Evolutionary conservation across 2,113 vertebrate genomes (phyloP), one percentile per base, ranked within the genome.

Genomic region (Chloebia gouldiae): DNA sequence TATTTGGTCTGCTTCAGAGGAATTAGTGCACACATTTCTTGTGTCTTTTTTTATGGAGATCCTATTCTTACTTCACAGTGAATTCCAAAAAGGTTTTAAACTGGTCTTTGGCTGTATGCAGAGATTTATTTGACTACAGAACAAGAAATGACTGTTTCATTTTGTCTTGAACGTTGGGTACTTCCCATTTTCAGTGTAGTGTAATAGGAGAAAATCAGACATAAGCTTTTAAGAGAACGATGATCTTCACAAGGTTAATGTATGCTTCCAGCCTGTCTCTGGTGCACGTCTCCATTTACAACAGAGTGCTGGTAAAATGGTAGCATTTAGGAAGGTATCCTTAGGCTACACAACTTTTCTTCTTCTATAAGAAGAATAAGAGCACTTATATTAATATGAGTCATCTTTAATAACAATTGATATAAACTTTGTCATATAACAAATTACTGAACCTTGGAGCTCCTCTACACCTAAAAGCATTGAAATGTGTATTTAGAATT

Each of bases 371-470:
- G 57, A 37, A 27, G 35, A 61, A 61, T 28, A 28, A 39, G 27
- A 76, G 21, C 35, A 77, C 24, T 51, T 61, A 22, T 15, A 65
- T 60, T 91, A 69, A n/a, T 64, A 21, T 79, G 65, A 89, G 53
- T 91, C 93, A 87, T 87, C 69, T 68, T 86, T 82, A 82, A 84
- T 92, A 91, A 65, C 25, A 61, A 16, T 60, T 93, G 86, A 53
- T 75, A 73, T 72, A 87, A 93, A 20, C 14, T 45, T 81, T 92
- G 66, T 81, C 84, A 42, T 54, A 6, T 30, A 65, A 35, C 2
- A 4, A 73, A 54, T 47, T 84, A 33, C 27, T 21, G 7, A 86
- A 68, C 45, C 35, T 83, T 80, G 27, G 54, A 51, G 39, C 57
- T 69, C 49, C 37, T 60, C 57, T 53, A 11, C 19, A 42, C 27